Base-by-base conservation (phyloP, 1,140 invertebrate species). In the Nasonia vitripennis region DNA sequence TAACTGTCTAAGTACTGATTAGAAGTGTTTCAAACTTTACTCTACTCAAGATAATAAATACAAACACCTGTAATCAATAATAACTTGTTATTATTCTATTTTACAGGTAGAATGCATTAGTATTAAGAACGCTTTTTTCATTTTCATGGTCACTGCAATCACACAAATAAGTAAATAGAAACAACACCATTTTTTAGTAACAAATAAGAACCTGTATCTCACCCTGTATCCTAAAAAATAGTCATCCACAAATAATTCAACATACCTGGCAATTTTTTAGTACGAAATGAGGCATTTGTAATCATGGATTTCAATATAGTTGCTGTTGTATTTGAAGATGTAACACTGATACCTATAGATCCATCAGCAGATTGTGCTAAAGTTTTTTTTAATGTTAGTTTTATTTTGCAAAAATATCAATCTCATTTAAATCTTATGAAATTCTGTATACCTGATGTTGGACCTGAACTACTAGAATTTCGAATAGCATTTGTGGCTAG, bases 251-350 rank as follows among this genome's bases (percentile, higher is more conserved):
- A 68, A 80, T 70, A 74, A 83, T 70, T 73, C 55, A 84, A 79
- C 77, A 91, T 92, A 97, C 96, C 97, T 94, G 98, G 98, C 86
- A 99, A 94, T 94, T 99, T 99, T 94, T 98, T 98, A 77, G 98
- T 98, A 86, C 98, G 95, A 93, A 99, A 99, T 88, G 98, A 99
- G 87, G 98, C 98, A 94, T 99, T 99, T 71, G 98, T 99, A 85
- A 99, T 99, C 95, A 99, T 98, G 11, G 97, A 97, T 94, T 98
- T 98, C 1, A 96, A 97, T 86, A 98, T 95, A 2, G 95, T 96
- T 55, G 96, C 95, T n/a, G 95, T 96, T 62, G 95, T 95, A n/a
- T 96, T 96, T 17, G 96, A 95, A 80, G 97, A 96, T n/a, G 97
- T 96, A 68, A 97, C 95, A 90, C 95, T 96, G 78, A 97, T 95